These are phyloP conservation scores for Leptarthrus brevirostris DNA, from an alignment of 2,888 invertebrate species.

Conservation along the genomic window DNA sequence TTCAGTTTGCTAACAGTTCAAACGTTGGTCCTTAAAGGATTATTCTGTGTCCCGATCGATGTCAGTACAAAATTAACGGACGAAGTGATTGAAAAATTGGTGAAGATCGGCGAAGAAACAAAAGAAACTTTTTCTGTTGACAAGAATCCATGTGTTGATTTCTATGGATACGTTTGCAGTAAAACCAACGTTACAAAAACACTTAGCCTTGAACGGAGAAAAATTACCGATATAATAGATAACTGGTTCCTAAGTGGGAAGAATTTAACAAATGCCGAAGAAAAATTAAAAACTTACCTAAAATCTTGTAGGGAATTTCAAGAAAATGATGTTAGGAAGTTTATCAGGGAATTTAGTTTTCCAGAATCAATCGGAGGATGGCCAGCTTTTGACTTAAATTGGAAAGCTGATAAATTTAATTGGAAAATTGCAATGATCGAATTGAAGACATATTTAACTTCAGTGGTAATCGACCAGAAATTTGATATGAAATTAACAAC, in stretches of 20 bases:
- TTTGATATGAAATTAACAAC: neutral
- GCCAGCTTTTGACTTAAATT: neutral
- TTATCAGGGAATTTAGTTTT: neutral
- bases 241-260: too few relatives aligned
- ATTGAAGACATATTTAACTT: neutral
- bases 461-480: neutral
- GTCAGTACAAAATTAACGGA: neutral
- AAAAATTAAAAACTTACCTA: neutral
- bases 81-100: neutral
- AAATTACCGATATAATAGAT: neutral
- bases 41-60: neutral
- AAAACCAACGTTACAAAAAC: neutral
- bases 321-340: neutral
- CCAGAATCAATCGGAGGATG: conserved; percentile 15
- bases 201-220: too few relatives aligned
- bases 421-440: neutral
- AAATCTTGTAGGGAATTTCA: neutral
- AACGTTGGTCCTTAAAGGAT: neutral
- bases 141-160: neutral
- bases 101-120: too few relatives aligned
- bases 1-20: neutral
- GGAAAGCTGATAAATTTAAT: conserved; percentile 9
- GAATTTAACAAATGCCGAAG: neutral
- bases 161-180: neutral
- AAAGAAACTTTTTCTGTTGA: too few relatives aligned